Base-by-base conservation (phyloP, 2,888 invertebrate genomes). In the Lithophane ornitopus region DNA sequence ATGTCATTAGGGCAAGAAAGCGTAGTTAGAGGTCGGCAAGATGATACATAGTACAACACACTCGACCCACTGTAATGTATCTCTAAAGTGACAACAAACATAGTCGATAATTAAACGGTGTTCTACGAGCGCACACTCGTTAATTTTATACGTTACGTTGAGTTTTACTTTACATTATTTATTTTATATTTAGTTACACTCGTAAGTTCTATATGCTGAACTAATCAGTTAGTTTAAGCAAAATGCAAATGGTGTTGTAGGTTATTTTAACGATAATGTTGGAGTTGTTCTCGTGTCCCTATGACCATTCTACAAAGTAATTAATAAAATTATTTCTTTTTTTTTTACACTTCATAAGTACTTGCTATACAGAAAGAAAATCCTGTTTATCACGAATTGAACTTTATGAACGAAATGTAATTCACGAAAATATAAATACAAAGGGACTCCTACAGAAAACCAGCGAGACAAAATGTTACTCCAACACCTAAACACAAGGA, bases 51-150 rank as follows among this genome's bases (percentile, higher is more conserved):
- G 26, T 3, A 34, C 3, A n/a, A 56, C 56, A 67, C 14, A 59
- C 54, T 70, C 68, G 58, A 72, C 66, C 70, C 74, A 72, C 79
- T 85, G 76, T 22, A 39, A 26, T 26, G 11, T 22, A n/a, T 16
- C 56, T 69, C 0, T 56, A 9, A n/a, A 74, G 41, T 87, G 82
- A 49, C 74, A 46, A 41, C 70, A 76, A 70, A 74, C 54, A 68
- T n/a, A 19, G 70, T 75, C 65, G 73, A 85, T 85, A 85, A 85
- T 85, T 82, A 82, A 75, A 82, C 77, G 70, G 75, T 87, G 68
- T 82, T 76, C 74, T 79, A 82, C 76, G 72, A 75, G 69, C 62
- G 58, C 73, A 73, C 63, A 39, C 54, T 75, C 79, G 74, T 85
- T 87, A 85, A 85, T 73, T 76, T 78, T 70, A 73, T 65, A 70